Conservation (phyloP, 2,888 invertebrate genomes). For the Cephus spinipes region DNA sequence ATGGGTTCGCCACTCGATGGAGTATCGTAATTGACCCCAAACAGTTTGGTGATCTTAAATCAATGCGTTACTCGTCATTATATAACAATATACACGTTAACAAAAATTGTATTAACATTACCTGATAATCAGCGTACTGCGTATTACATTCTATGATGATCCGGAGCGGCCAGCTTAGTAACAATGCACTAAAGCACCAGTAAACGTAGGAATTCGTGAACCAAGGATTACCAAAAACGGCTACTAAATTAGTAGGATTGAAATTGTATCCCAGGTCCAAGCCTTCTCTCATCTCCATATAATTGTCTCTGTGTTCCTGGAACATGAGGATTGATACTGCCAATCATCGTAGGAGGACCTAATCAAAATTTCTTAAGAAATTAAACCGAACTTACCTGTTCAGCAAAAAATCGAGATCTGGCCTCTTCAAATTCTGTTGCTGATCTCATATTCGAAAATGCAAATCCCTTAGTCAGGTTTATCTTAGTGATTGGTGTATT, state of each 20-base stretch:
- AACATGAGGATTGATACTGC: neutral
- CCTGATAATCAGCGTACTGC: conserved; percentile 84
- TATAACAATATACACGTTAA: neutral
- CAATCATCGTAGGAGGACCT: neutral
- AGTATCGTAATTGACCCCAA: conserved; percentile 79
- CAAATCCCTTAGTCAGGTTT: conserved; percentile 82
- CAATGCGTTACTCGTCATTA: neutral
- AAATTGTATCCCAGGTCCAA: conserved; percentile 73
- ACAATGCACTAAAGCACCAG: conserved; percentile 79
- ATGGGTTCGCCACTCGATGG: conserved; percentile 70
- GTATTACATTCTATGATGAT: conserved; percentile 85
- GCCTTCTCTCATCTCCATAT: conserved; percentile 87
- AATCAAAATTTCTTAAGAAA: neutral
- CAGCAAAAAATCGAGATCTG: conserved; percentile 81
- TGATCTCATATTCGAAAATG: conserved; percentile 83
- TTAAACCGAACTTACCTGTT: conserved; percentile 67
- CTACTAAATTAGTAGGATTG: conserved; percentile 58
- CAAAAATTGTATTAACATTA: conserved; percentile 48
- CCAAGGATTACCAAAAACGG: conserved; percentile 71
- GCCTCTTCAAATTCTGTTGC: conserved; percentile 87
- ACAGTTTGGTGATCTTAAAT: conserved; percentile 78
- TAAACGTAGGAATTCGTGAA: conserved; percentile 78
- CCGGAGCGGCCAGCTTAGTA: conserved; percentile 86
- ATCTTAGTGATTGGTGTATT: conserved; percentile 82
- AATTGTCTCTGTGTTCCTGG: conserved; percentile 81